Base-by-base conservation (phyloP, 1,140 invertebrate genomes). In the Melipona quadrifasciata region DNA sequence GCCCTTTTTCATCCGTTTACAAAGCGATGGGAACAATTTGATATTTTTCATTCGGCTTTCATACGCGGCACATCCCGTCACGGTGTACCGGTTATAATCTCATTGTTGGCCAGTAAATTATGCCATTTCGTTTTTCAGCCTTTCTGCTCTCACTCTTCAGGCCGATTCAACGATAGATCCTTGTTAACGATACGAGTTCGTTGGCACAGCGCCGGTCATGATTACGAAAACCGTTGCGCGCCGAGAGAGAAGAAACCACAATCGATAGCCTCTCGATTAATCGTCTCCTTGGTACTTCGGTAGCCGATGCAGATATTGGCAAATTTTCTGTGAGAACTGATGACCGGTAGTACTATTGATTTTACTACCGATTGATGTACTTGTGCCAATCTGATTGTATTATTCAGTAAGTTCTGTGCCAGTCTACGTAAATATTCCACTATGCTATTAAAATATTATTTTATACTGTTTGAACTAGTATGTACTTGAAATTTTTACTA, bases 11-110 rank as follows among this genome's bases (percentile, higher is more conserved):
- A 93, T 93, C 92, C 92, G 93, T 91, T 91, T 92, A 93, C 89
- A 89, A 61, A 89, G 90, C 91, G 93, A 94, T 94, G 92, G 91
- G 90, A 92, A 93, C 91, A 91, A 91, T 89, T 93, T 92, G 93
- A 94, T 94, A 94, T 94, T 92, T 94, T 92, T 91, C 90, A 80
- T 89, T 88, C 88, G 87, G 86, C 91, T 92, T 90, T 75, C 90
- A 90, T 92, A 88, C 87, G 47, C 47, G 68, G 75, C 27, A 77
- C 76, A 70, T 84, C 82, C 31, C 82, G 70, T 87, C 73, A 73
- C 76, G 77, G 75, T 80, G 55, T 68, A 77, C 86, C 51, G 73
- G 61, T 84, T 80, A 77, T 77, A 72, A 70, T 85, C 68, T 79
- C 77, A 88, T 87, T 88, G 86, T 88, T 83, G 53, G 57, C 47